These are phyloP conservation scores for Proales similis DNA, from an alignment of 1,140 invertebrate genomes.

Conservation along the genomic window DNA sequence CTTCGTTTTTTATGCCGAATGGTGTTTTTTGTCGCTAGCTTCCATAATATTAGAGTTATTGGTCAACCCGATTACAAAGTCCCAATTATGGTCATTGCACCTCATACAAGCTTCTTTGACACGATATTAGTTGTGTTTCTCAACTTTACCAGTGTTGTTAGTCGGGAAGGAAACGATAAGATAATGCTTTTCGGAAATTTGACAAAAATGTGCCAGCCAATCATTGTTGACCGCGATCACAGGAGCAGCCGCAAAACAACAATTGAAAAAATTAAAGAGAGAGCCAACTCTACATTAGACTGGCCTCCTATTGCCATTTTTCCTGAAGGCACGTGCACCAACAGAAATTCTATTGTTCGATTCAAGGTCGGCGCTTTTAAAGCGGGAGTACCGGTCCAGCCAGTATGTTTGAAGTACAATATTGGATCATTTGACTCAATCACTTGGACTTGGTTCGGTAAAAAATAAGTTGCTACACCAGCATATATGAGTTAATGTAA, in stretches of 20 bases:
- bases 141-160: conserved; percentile 69
- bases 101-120: conserved; percentile 83
- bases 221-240: conserved; percentile 84
- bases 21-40: conserved; percentile 55
- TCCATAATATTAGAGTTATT: conserved; percentile 65
- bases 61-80: conserved; percentile 66
- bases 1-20: not conserved
- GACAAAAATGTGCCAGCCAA: conserved; percentile 84
- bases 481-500: too few species aligned
- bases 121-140: conserved; percentile 71
- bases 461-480: too few species aligned
- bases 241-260: conserved; percentile 81
- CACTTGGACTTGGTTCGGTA: conserved; percentile 97
- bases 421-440: conserved; percentile 76
- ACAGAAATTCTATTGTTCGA: conserved; percentile 81
- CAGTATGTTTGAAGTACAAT: conserved; percentile 80
- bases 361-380: conserved; percentile 80
- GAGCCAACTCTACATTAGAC: conserved; percentile 75
- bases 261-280: conserved; percentile 80
- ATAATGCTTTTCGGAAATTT: conserved; percentile 76
- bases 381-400: conserved; percentile 86
- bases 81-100: conserved; percentile 73
- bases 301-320: conserved; percentile 72
- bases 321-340: conserved; percentile 90
- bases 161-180: conserved; percentile 66